These are phyloP conservation scores for Apogon hyalosoma DNA, from an alignment of 2,797 vertebrate genomes.

Conservation along the genomic window DNA sequence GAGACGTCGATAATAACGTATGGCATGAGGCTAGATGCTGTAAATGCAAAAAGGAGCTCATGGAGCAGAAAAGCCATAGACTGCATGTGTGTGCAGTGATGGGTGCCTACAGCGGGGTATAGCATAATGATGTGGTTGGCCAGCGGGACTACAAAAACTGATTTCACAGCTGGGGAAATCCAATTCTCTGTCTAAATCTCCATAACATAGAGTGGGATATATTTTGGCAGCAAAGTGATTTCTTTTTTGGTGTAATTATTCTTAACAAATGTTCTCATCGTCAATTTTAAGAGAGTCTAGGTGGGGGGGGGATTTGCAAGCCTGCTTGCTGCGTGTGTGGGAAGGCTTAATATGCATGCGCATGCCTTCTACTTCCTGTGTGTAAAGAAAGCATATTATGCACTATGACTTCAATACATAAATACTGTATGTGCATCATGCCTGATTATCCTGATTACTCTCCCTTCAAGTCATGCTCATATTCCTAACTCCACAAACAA, in stretches of 20 bases:
- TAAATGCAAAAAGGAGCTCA: conserved; percentile 42
- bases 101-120: conserved; percentile 47
- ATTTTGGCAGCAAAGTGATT: conserved; percentile 76
- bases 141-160: conserved; percentile 79
- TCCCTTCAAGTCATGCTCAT: conserved; percentile 43
- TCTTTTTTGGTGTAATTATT: conserved; percentile 72
- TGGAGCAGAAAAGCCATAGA: conserved; percentile 44
- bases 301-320: conserved; percentile 42
- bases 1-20: conserved; percentile 47
- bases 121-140: conserved; percentile 71
- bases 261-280: conserved; percentile 56
- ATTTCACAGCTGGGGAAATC: conserved; percentile 84
- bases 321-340: conserved; percentile 27
- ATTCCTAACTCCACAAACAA: conserved; percentile 54
- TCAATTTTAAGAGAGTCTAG: conserved; percentile 46
- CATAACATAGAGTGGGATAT: conserved; percentile 73
- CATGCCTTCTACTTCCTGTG: conserved; percentile 33
- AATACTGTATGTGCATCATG: conserved; percentile 38
- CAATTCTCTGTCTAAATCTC: conserved; percentile 82
- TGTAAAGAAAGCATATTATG: conserved; percentile 11
- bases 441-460: conserved; percentile 63
- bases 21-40: conserved; percentile 38
- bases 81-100: conserved; percentile 51
- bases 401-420: conserved; percentile 24
- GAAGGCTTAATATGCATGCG: conserved; percentile 29